These are phyloP conservation scores for Drosophila anceps DNA, from an alignment of 2,888 invertebrate species.

Conservation along the genomic window DNA sequence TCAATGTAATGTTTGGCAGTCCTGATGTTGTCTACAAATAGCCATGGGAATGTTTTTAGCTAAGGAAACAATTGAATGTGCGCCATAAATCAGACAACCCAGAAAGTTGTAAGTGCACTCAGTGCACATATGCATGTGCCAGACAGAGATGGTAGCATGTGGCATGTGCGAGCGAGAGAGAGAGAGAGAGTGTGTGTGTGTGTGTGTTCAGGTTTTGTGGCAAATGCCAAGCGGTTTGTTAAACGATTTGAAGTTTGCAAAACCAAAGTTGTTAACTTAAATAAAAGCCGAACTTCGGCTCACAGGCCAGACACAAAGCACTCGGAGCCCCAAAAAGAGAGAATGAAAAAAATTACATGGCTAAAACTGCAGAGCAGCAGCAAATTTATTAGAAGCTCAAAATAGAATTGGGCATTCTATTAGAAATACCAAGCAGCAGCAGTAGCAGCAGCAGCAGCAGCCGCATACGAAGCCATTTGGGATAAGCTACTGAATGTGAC, in stretches of 20 bases:
- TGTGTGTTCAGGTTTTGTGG: slow-evolving; percentile 46
- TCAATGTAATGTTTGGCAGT: slow-evolving; percentile 38
- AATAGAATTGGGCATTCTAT: slow-evolving; percentile 68
- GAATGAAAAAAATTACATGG: slow-evolving; percentile 42
- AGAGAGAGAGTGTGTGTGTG: background rate
- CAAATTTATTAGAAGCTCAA: slow-evolving; percentile 71
- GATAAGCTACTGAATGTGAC: slow-evolving; percentile 39
- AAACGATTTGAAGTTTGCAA: slow-evolving; percentile 73
- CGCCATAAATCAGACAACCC: slow-evolving; percentile 70
- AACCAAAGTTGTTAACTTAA: slow-evolving; percentile 65
- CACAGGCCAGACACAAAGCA: slow-evolving; percentile 31
- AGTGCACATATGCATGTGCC: slow-evolving; percentile 46
- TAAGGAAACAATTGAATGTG: slow-evolving; percentile 74
- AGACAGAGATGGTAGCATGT: slow-evolving; percentile 7
- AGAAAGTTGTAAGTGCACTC: slow-evolving; percentile 77
- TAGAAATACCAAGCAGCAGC: slow-evolving; percentile 47
- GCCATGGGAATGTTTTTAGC: slow-evolving; percentile 44
- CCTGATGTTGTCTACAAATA: slow-evolving; percentile 47
- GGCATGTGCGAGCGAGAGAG: background rate
- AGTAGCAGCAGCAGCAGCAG: slow-evolving; percentile 24
- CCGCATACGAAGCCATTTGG: slow-evolving; percentile 30
- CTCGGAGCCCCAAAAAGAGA: slow-evolving; percentile 6
- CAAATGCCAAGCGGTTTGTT: slow-evolving; percentile 74
- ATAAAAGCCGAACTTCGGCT: slow-evolving; percentile 61
- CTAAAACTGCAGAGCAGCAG: slow-evolving; percentile 54